phyloP scores from a whole-genome alignment of 2,888 invertebrate genomes.

The Altica lythri region DNA sequence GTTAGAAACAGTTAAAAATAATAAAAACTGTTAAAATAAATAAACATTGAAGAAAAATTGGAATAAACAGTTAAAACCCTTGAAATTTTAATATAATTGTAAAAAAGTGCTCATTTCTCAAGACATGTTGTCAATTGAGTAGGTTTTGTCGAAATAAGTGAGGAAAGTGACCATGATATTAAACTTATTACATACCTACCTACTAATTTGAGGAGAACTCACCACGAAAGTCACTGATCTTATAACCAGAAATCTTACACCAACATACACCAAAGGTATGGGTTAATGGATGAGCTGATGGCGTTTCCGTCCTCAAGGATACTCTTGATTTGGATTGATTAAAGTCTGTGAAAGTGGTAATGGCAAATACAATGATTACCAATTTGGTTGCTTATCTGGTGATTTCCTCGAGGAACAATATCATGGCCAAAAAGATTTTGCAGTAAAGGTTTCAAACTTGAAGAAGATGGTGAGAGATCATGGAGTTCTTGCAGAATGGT shows the following conservation, averaged over 20 bases:
- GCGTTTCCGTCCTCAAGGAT: constrained; percentile 71
- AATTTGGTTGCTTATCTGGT: constrained; percentile 76
- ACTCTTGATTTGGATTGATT: constrained; percentile 80
- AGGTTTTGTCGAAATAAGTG: constrained; percentile 82
- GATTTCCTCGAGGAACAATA: constrained; percentile 85
- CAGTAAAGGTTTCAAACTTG: constrained; percentile 79
- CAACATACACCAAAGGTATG: constrained; percentile 57
- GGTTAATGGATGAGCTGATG: too few species aligned
- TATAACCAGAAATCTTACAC: constrained; percentile 57
- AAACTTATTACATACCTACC: constrained; percentile 86
- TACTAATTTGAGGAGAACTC: constrained; percentile 82
- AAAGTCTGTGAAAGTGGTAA: constrained; percentile 65
- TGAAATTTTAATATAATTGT: too few species aligned
- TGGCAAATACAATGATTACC: constrained; percentile 77
- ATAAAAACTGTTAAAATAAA: too few species aligned
- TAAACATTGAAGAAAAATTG: too few species aligned
- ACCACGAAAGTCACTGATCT: constrained; percentile 65
- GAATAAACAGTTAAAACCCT: too few species aligned
- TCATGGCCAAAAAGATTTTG: constrained; percentile 81
- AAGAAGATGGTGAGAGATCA: constrained; percentile 74
- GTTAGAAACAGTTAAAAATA: too few species aligned
- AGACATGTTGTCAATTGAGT: constrained; percentile 78
- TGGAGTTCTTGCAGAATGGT: constrained; percentile 75
- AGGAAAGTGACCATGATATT: constrained; percentile 87
- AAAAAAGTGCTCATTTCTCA: constrained; percentile 86